Conservation (phyloP, 2,797 vertebrate species). For the Acipenser ruthenus region DNA sequence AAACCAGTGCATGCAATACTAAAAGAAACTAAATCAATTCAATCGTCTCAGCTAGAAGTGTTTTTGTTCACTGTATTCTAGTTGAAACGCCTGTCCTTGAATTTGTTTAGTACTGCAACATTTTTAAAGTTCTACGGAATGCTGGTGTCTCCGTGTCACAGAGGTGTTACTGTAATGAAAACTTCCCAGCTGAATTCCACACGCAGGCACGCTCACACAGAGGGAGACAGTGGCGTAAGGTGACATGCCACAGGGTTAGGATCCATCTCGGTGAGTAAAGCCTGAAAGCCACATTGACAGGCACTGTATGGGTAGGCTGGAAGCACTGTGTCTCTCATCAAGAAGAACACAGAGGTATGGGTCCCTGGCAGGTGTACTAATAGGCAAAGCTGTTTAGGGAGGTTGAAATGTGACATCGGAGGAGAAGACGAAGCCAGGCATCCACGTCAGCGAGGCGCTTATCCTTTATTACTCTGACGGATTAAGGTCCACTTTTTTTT, state of each 20-base stretch:
- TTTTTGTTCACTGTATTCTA: background rate
- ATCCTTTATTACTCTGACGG: constrained; percentile 3
- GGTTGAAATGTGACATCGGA: background rate
- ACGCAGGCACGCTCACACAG: background rate
- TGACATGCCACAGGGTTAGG: background rate
- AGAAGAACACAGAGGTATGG: constrained; percentile 2
- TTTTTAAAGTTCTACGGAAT: background rate
- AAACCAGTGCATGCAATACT: background rate
- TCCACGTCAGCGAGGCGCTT: background rate
- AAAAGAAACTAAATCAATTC: background rate
- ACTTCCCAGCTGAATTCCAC: background rate
- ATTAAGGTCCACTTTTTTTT: background rate
- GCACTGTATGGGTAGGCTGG: background rate
- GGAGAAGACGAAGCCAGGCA: background rate
- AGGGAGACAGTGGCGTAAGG: background rate
- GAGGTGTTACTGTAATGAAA: too few relatives aligned
- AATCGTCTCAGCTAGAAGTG: too few relatives aligned
- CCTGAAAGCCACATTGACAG: background rate
- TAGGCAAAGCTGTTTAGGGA: background rate
- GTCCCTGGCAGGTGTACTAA: constrained; percentile 4
- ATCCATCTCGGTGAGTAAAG: background rate
- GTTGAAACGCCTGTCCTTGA: background rate
- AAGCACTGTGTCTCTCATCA: background rate
- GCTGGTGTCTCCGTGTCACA: background rate
- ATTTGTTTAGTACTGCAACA: constrained; percentile 1